Evolutionary conservation across 2,888 invertebrate species (phyloP).

Genomic region (Lochmaea capreae): DNA sequence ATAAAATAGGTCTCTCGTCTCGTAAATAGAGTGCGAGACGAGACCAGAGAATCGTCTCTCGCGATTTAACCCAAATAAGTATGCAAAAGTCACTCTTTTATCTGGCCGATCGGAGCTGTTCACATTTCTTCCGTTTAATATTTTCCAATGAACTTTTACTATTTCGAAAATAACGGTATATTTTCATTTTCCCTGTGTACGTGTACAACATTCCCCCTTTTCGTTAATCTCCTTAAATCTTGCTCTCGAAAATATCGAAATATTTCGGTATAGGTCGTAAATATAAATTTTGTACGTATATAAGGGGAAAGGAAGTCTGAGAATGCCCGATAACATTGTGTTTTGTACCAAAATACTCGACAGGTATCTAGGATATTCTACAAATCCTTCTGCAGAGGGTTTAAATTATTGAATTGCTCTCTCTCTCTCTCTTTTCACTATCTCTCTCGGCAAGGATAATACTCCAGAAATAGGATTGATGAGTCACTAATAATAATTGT

Average conservation of each 20-base stretch:
- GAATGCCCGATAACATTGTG: conserved; percentile 49
- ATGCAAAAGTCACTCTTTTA: conserved; percentile 9
- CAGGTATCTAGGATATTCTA: conserved; percentile 31
- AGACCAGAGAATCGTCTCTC: too few relatives aligned
- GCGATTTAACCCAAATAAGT: too few relatives aligned
- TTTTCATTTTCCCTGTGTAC: neutral
- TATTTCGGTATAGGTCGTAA: conserved; percentile 19
- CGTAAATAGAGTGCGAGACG: too few relatives aligned
- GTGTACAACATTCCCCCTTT: neutral
- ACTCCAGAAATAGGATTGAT: too few relatives aligned
- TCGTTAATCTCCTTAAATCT: conserved; percentile 17
- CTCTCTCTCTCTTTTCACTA: too few relatives aligned
- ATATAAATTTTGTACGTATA: conserved; percentile 28
- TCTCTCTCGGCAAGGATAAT: too few relatives aligned
- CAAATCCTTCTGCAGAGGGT: conserved; percentile 22
- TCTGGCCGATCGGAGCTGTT: conserved; percentile 10
- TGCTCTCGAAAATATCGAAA: conserved; percentile 18
- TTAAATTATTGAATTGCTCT: conserved; percentile 19
- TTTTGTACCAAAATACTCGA: conserved; percentile 31
- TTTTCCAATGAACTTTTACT: conserved; percentile 8
- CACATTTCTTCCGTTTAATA: conserved; percentile 9
- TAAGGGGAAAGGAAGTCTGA: conserved; percentile 40
- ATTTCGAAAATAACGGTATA: neutral
- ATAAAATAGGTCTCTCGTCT: too few relatives aligned
- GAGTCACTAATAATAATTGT: too few relatives aligned